Evolutionary conservation across 1,140 invertebrate genomes (phyloP).

Genomic region (Chionoecetes opilio): DNA sequence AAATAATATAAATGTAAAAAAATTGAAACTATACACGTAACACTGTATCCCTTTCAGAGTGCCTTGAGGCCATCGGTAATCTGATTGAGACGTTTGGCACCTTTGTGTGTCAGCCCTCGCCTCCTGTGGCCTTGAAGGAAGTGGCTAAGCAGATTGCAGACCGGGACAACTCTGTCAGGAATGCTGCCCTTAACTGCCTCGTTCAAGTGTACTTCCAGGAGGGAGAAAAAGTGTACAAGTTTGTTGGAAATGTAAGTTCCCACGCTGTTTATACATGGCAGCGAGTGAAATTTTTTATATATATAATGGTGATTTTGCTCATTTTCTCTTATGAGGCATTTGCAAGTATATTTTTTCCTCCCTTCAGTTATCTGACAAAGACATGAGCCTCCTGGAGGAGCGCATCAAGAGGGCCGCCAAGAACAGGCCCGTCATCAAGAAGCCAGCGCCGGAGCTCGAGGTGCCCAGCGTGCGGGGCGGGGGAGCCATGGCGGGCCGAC

Average conservation of each 20-base stretch:
- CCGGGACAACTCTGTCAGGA: conserved; percentile 97
- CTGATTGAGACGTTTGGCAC: conserved; percentile 95
- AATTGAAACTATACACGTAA: too few species aligned
- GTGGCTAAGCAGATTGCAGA: conserved; percentile 97
- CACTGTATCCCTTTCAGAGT: conserved; percentile 88
- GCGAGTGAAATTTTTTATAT: not conserved
- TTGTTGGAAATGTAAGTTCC: conserved; percentile 92
- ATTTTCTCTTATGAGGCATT: conserved; percentile 79
- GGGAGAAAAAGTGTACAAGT: conserved; percentile 95
- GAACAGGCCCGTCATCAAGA: conserved; percentile 84
- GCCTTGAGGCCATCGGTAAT: conserved; percentile 94
- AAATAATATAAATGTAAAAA: too few species aligned
- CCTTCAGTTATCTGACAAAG: conserved; percentile 94
- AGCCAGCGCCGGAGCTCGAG: conserved; percentile 70
- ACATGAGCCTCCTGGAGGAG: conserved; percentile 96
- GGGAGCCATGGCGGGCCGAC: conserved; percentile 35
- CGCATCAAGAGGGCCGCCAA: conserved; percentile 95
- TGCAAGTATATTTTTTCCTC: not conserved
- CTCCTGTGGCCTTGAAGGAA: conserved; percentile 92
- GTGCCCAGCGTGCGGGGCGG: conserved; percentile 64
- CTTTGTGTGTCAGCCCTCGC: conserved; percentile 91
- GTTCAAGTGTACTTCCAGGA: conserved; percentile 95
- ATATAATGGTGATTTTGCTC: not conserved
- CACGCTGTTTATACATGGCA: not conserved
- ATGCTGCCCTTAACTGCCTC: conserved; percentile 97